Base-by-base conservation (phyloP, 2,888 invertebrate genomes). In the Lamellibrachia columna region DNA sequence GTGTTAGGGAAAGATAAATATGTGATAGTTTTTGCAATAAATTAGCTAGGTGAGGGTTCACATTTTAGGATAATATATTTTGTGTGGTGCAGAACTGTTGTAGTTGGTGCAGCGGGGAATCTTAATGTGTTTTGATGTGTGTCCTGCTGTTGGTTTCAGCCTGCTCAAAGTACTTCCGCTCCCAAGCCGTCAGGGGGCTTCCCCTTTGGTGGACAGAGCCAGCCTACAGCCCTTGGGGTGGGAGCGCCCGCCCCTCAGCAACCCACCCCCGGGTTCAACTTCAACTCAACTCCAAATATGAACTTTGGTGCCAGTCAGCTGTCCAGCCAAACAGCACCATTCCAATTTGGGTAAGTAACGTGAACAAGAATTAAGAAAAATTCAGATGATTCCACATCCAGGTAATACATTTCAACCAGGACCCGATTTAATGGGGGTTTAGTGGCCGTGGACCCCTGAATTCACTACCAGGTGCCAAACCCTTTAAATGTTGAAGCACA, bases 261-360 rank as follows among this genome's bases (percentile, higher is more conserved):
- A n/a, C n/a, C 75, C n/a, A n/a, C 75, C 15, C 75, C 75, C 75
- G 4, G 22, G 4, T 75, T 75, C 22, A 75, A 75, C 75, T 75
- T 75, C 75, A 75, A n/a, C 75, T 11, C 75, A 75, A 75, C 75
- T 22, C 75, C 75, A 75, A 75, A 75, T 75, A 22, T 75, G 22
- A 75, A 75, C 75, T 75, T 75, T 15, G 75, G 75, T 75, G 22
- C 75, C 15, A 75, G 75, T 75, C 75, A 75, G n/a, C 11, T 22
- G 6, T 6, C 75, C 22, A 75, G 15, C 75, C 75, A 15, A 22
- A n/a, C 75, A 22, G 75, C 75, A 4, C 75, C 75, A 75, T 75
- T 75, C 75, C 75, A 75, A n/a, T 75, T 75, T 75, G 75, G 75
- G 75, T 75, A 75, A 75, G 75, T 75, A 75, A 15, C 75, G 15